Evolutionary conservation across 2,888 invertebrate species (phyloP), one percentile per base, ranked within the genome.

Genomic region (Cataglyphis altisquamis): DNA sequence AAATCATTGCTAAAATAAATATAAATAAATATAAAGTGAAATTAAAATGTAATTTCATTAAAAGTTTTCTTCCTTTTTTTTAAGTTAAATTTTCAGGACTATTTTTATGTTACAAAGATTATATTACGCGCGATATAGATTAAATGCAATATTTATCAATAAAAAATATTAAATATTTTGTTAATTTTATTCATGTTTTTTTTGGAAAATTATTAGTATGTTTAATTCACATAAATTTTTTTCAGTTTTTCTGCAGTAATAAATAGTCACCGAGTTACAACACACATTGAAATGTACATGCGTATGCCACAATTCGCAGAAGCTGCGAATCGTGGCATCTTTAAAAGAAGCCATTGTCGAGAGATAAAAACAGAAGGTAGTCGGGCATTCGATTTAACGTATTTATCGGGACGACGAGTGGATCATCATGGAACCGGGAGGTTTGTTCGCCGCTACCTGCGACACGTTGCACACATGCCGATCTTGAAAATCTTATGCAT

Each of bases 381-480:
- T 52, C 64, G 32, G 36, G 48, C 25, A 70, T 70, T 60, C 82
- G 36, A 70, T 70, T 77, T 80, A 83, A 83, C 72, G 81, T 81
- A 39, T 81, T 83, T 83, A 83, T 83, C 83, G 62, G 67, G 57
- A 60, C 66, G 72, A 68, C 63, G 66, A 75, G 78, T 72, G 84
- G 68, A 82, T 87, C 85, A 89, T 89, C 89, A 89, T 89, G 89
- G 67, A 87, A 88, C 78, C 84, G 81, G 63, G 74, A 52, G 68
- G 57, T 32, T 73, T 57, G 62, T 45, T 73, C 68, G 62, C 70
- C 41, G 25, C 52, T 64, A 82, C 52, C 81, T 80, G 84, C 66
- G 60, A 84, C 87, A 86, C 82, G 88, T 89, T 89, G 85, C 82
- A 88, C 88, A 84, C 89, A 85, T 78, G 74, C 88, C 84, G 83